phyloP scores from a whole-genome alignment of 2,113 vertebrate species.

The Psittacus erithacus region DNA sequence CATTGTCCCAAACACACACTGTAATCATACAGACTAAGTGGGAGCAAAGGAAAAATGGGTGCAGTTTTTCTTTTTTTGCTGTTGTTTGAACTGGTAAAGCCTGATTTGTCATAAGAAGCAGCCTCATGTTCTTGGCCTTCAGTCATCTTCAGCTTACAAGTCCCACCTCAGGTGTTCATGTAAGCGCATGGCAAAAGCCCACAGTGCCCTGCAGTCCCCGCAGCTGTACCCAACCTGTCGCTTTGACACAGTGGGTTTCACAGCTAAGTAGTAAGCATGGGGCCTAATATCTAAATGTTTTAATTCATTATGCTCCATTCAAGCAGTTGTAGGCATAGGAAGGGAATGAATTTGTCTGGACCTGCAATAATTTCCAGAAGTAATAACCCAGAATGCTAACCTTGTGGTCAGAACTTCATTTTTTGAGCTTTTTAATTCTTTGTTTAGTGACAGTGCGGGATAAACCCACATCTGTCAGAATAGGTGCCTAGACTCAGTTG shows the following conservation, averaged over 20 bases:
- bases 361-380: background rate
- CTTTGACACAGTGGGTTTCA: background rate
- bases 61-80: fast-evolving
- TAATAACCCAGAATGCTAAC: background rate
- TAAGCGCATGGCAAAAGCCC: fast-evolving
- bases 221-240: background rate
- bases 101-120: background rate
- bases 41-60: background rate
- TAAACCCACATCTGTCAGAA: conserved; percentile 19
- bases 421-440: background rate
- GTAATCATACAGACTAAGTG: fast-evolving
- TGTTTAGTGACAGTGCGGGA: background rate
- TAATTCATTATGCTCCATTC: background rate
- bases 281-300: background rate
- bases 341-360: background rate
- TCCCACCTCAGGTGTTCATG: fast-evolving
- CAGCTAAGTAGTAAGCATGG: background rate
- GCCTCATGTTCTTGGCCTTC: background rate
- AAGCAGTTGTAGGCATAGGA: background rate
- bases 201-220: background rate
- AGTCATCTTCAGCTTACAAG: background rate
- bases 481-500: background rate
- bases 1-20: background rate
- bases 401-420: conserved; percentile 22
- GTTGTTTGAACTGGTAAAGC: background rate